Evolutionary conservation across 2,113 vertebrate genomes (phyloP).

Genomic region (Lucifuga dentata): DNA sequence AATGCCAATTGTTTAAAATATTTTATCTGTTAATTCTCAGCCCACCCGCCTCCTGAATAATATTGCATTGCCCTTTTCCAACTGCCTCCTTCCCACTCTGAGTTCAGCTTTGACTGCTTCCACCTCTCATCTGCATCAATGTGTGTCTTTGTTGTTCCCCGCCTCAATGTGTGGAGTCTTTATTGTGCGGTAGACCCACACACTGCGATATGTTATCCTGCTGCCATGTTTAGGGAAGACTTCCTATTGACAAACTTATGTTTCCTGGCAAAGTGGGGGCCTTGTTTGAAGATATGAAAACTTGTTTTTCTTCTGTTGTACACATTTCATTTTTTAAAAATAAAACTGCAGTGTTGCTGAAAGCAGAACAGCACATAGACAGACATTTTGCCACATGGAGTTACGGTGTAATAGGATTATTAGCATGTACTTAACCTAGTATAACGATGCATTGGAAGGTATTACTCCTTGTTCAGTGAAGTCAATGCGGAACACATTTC

Average conservation of each 20-base stretch:
- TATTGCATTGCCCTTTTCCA: slow-evolving; percentile 14
- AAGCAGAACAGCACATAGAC: slow-evolving; percentile 19
- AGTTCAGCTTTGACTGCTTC: slow-evolving; percentile 58
- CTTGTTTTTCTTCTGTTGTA: slow-evolving; percentile 4
- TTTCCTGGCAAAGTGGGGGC: slow-evolving; percentile 23
- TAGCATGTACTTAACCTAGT: slow-evolving; percentile 2
- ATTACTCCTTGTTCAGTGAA: slow-evolving; percentile 1
- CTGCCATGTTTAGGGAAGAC: slow-evolving; percentile 56
- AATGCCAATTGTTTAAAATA: neutral
- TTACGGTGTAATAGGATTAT: slow-evolving; percentile 7
- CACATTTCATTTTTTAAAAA: slow-evolving; percentile 9
- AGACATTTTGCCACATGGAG: slow-evolving; percentile 4
- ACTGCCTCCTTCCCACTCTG: slow-evolving; percentile 37
- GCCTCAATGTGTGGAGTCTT: slow-evolving; percentile 41
- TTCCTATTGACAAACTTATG: slow-evolving; percentile 38
- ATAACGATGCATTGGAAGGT: slow-evolving; percentile 30
- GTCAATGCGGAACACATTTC: slow-evolving; percentile 35
- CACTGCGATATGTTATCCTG: slow-evolving; percentile 52
- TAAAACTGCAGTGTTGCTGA: slow-evolving; percentile 6
- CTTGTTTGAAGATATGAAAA: slow-evolving; percentile 50
- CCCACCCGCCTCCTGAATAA: slow-evolving; percentile 34
- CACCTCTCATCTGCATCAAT: slow-evolving; percentile 62
- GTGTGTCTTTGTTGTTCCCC: slow-evolving; percentile 53
- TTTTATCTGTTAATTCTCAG: slow-evolving; percentile 20
- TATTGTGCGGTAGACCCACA: slow-evolving; percentile 62